These are phyloP conservation scores for Mesorhabditis sp. DNA, from an alignment of 2,888 invertebrate species.

Conservation along the genomic window DNA sequence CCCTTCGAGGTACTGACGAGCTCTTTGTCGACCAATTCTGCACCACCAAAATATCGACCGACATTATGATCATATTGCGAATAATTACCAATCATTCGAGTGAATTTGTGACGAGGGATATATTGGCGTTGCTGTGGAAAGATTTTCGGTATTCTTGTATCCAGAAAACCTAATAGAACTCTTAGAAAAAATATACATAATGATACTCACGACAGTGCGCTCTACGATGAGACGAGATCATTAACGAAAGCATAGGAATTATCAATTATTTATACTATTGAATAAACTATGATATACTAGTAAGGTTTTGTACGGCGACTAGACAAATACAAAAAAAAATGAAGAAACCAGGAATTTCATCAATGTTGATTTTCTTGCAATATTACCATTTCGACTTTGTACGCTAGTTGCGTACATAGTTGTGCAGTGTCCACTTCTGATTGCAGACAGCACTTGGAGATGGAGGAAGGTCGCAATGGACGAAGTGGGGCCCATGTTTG, in stretches of 20 bases:
- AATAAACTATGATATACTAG: no score
- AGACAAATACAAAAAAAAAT: no score
- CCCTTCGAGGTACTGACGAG: constrained; percentile 5
- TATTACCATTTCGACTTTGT: no score
- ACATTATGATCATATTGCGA: neutral
- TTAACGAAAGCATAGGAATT: neutral
- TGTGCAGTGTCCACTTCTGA: no score
- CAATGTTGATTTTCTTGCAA: no score
- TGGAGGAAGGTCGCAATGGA: no score
- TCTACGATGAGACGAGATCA: neutral
- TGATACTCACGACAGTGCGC: neutral
- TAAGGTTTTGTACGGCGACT: no score
- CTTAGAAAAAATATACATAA: neutral
- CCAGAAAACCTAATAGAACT: neutral
- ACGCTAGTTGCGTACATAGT: no score
- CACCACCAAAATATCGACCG: neutral
- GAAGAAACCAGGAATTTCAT: no score
- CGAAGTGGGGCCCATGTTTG: neutral
- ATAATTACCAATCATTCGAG: neutral
- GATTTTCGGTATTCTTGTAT: neutral
- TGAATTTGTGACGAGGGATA: constrained; percentile 1
- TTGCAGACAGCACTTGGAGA: no score
- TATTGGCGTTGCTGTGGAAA: neutral
- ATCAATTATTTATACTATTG: no score
- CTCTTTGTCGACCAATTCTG: constrained; percentile 1